phyloP scores from a whole-genome alignment of 2,888 invertebrate genomes.

The Phortica magna region DNA sequence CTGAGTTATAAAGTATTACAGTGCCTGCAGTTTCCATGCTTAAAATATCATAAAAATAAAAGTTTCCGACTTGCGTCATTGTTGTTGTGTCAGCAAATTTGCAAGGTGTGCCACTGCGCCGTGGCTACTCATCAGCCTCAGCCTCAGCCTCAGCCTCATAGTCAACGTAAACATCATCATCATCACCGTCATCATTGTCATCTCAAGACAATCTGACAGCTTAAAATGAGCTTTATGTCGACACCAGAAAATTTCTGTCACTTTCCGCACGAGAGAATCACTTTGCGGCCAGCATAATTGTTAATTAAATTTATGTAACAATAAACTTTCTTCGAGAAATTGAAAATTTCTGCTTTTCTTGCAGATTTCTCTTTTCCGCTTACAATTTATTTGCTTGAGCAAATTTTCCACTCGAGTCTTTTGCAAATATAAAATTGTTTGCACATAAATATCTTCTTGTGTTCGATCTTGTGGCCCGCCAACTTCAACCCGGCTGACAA shows the following conservation, averaged over 20 bases:
- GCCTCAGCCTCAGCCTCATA: background rate
- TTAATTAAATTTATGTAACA: slow-evolving; percentile 23
- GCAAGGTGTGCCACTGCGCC: too few relatives aligned
- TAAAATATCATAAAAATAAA: too few relatives aligned
- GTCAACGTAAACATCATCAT: background rate
- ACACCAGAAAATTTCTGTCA: background rate
- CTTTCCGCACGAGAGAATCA: background rate
- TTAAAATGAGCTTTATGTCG: slow-evolving; percentile 8
- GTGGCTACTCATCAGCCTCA: too few relatives aligned
- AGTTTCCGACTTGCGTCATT: too few relatives aligned
- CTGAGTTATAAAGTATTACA: slow-evolving; percentile 1
- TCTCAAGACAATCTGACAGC: slow-evolving; percentile 14
- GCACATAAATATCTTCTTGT: too few relatives aligned
- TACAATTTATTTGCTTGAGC: background rate
- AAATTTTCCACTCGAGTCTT: background rate
- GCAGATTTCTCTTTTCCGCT: background rate
- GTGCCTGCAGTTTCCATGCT: background rate
- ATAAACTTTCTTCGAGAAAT: slow-evolving; percentile 5
- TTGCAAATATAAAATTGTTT: background rate
- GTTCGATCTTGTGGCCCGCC: too few relatives aligned
- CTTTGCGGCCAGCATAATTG: background rate
- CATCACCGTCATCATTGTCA: slow-evolving; percentile 9
- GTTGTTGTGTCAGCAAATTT: too few relatives aligned
- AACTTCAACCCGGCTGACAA: background rate
- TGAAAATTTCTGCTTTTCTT: background rate